Conservation (phyloP, 2,797 vertebrate genomes). For the Lagorchestes hirsutus region DNA sequence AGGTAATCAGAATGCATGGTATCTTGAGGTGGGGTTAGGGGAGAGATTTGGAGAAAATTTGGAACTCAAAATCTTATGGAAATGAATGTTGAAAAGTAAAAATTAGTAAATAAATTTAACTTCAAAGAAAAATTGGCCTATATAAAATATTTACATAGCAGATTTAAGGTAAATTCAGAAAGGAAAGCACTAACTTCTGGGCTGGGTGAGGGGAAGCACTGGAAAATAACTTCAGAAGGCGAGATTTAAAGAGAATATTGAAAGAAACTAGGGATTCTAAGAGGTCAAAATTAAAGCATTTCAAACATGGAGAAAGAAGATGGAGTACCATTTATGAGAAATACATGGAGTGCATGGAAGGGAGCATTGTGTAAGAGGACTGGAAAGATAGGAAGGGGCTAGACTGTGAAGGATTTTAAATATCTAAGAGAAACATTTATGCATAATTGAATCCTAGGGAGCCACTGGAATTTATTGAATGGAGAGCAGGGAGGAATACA, state of each 20-base stretch:
- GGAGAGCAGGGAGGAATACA: background rate
- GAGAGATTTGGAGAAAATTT: too few species aligned
- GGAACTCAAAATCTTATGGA: too few species aligned
- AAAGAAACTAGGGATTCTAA: background rate
- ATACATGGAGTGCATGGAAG: background rate
- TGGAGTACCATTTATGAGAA: background rate
- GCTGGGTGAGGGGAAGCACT: background rate
- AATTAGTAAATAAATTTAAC: too few species aligned
- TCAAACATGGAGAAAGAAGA: background rate
- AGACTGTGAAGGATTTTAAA: background rate
- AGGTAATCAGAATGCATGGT: too few species aligned
- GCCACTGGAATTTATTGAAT: background rate
- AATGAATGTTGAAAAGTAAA: too few species aligned
- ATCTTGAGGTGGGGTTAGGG: too few species aligned
- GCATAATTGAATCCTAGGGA: background rate
- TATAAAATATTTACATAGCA: background rate
- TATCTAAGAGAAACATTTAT: background rate
- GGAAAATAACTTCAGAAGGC: background rate
- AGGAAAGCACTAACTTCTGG: background rate
- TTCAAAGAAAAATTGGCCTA: background rate
- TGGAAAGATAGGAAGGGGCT: background rate
- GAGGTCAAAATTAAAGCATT: background rate
- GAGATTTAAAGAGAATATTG: background rate
- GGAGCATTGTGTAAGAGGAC: background rate
- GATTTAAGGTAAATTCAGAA: background rate